phyloP scores from a whole-genome alignment of 2,113 vertebrate genomes.

The Rhinopomastus cyanomelas region DNA sequence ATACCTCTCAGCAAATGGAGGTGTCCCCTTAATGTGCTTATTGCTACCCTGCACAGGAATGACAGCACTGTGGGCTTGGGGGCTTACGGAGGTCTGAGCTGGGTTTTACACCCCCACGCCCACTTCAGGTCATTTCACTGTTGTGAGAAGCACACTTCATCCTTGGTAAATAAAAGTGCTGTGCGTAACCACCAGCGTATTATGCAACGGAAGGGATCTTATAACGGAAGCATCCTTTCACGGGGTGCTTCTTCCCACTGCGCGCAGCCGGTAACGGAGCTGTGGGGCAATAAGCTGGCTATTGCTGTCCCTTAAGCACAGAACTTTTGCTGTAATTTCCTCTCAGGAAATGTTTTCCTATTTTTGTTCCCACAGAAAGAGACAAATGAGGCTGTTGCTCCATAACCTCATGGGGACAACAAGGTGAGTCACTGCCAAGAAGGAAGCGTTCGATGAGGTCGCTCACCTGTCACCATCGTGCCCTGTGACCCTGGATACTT shows the following conservation, averaged over 20 bases:
- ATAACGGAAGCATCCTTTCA: background rate
- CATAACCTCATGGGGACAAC: background rate
- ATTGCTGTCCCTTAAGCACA: background rate
- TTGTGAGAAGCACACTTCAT: background rate
- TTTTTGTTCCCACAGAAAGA: constrained; percentile 28
- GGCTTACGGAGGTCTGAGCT: background rate
- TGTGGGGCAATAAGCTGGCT: background rate
- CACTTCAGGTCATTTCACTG: background rate
- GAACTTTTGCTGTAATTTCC: background rate
- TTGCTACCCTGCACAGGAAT: background rate
- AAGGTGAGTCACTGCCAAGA: background rate
- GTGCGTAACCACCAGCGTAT: background rate
- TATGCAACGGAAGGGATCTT: background rate
- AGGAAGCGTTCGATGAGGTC: background rate
- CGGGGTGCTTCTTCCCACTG: background rate
- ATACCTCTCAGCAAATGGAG: background rate
- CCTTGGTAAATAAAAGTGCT: background rate
- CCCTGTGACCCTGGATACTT: background rate
- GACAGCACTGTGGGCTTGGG: background rate
- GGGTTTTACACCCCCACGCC: background rate
- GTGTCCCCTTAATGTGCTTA: background rate
- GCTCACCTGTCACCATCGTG: fast-evolving
- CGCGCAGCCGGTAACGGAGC: background rate
- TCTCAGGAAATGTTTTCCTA: background rate
- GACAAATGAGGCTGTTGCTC: background rate